Conservation (phyloP, 2,797 vertebrate species). For the Sebastes matsubarae region DNA sequence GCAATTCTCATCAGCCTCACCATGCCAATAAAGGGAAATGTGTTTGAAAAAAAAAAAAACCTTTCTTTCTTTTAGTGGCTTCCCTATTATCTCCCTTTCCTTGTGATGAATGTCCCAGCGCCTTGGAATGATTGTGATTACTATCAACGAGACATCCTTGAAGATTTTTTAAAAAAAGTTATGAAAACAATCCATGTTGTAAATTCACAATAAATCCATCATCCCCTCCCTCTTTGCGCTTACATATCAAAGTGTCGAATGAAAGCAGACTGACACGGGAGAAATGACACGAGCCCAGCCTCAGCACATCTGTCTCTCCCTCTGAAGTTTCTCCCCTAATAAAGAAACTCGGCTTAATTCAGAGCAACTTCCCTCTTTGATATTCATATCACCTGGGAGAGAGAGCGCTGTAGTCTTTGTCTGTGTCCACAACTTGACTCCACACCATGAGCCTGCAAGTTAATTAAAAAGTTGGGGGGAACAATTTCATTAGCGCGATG, state of each 20-base stretch:
- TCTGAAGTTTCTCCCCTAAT: constrained; percentile 56
- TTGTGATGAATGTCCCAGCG: constrained; percentile 45
- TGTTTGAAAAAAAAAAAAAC: constrained; percentile 87
- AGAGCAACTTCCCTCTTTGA: constrained; percentile 67
- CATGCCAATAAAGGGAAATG: constrained; percentile 99
- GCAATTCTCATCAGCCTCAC: constrained; percentile 98
- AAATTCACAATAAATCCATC: constrained; percentile 31
- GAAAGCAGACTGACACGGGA: constrained; percentile 38
- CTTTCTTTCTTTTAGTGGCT: constrained; percentile 37
- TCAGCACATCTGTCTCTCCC: constrained; percentile 63
- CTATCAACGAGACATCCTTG: constrained; percentile 50
- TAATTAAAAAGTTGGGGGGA: constrained; percentile 78
- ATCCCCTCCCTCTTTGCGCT: not conserved
- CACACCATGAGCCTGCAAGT: constrained; percentile 71
- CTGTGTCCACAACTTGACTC: constrained; percentile 76
- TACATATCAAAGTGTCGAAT: constrained; percentile 47
- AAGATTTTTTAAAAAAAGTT: constrained; percentile 21
- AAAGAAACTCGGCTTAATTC: constrained; percentile 53
- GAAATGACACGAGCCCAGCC: constrained; percentile 51
- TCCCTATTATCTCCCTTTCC: constrained; percentile 30
- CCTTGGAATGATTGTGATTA: constrained; percentile 42
- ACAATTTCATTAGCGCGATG: constrained; percentile 77
- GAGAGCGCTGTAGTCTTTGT: constrained; percentile 66
- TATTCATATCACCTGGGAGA: constrained; percentile 75
- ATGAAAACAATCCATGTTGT: constrained; percentile 31